Conservation (phyloP, 2,113 vertebrate species). For the Orycteropus afer region DNA sequence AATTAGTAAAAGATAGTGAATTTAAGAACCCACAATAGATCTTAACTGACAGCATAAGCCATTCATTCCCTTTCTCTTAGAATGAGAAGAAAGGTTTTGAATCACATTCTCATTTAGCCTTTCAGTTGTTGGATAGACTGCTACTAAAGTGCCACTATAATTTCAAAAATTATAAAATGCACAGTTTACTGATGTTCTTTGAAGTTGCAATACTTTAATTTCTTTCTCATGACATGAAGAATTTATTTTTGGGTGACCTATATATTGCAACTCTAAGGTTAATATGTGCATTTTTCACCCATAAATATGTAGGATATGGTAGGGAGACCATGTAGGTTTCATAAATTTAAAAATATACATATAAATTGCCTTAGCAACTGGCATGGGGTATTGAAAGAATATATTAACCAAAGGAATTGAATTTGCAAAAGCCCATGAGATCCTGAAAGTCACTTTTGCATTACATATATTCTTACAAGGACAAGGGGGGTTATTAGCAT, state of each 20-base stretch:
- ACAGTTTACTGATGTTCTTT: not conserved
- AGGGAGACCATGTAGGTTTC: not conserved
- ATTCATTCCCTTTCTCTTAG: slow-evolving; percentile 24
- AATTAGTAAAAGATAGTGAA: slow-evolving; percentile 54
- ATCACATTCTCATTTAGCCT: not conserved
- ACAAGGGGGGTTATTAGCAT: not conserved
- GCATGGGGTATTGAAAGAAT: not conserved
- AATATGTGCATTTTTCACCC: not conserved
- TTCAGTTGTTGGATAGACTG: not conserved
- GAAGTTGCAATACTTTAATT: slow-evolving; percentile 24
- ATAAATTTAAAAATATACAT: slow-evolving; percentile 2
- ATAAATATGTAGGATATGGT: not conserved
- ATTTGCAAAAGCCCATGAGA: slow-evolving; percentile 39
- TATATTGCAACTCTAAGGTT: not conserved
- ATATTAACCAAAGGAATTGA: not conserved
- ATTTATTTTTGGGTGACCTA: slow-evolving; percentile 32
- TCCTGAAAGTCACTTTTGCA: slow-evolving; percentile 21
- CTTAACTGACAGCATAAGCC: not conserved
- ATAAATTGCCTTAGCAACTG: not conserved
- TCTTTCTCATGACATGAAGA: not conserved
- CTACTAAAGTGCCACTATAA: not conserved
- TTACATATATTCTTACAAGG: not conserved
- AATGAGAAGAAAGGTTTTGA: slow-evolving; percentile 18
- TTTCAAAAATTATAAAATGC: not conserved
- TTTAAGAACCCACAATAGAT: not conserved